Evolutionary conservation across 2,113 vertebrate species (phyloP).

Genomic region (Sturnira hondurensis): DNA sequence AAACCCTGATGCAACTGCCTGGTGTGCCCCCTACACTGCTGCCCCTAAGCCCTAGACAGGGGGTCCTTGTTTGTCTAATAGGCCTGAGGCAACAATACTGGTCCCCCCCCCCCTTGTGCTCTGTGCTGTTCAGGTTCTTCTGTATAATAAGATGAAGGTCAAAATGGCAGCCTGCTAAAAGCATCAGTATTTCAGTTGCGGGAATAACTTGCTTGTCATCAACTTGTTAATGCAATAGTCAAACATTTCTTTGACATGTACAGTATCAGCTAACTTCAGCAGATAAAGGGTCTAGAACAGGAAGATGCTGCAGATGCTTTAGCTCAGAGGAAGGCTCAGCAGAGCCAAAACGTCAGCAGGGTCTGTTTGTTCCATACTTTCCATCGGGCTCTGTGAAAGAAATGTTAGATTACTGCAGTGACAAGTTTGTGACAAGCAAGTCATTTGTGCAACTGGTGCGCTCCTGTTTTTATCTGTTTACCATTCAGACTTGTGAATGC

Average conservation of each 20-base stretch:
- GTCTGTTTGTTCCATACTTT: constrained; percentile 74
- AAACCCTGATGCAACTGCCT: background rate
- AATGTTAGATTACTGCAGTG: constrained; percentile 76
- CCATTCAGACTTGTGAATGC: constrained; percentile 75
- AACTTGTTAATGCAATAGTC: constrained; percentile 73
- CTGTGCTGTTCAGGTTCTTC: constrained; percentile 25
- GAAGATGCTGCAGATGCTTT: constrained; percentile 75
- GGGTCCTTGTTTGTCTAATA: background rate
- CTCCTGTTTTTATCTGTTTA: constrained; percentile 79
- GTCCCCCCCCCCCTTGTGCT: background rate
- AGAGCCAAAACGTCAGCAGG: constrained; percentile 77
- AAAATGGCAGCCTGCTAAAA: constrained; percentile 69
- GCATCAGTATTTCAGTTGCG: constrained; percentile 62
- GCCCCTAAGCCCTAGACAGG: background rate
- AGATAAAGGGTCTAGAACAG: constrained; percentile 73
- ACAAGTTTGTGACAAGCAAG: constrained; percentile 79
- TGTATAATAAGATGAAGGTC: constrained; percentile 61
- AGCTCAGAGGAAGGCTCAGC: constrained; percentile 66
- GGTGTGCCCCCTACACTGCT: background rate
- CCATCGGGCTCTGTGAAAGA: constrained; percentile 68
- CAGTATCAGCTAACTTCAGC: constrained; percentile 68
- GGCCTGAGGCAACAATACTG: background rate
- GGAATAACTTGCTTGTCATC: constrained; percentile 71
- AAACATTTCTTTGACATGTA: constrained; percentile 67
- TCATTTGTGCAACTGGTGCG: constrained; percentile 77